phyloP scores from a whole-genome alignment of 2,113 vertebrate species.

The Todiramphus chloris region DNA sequence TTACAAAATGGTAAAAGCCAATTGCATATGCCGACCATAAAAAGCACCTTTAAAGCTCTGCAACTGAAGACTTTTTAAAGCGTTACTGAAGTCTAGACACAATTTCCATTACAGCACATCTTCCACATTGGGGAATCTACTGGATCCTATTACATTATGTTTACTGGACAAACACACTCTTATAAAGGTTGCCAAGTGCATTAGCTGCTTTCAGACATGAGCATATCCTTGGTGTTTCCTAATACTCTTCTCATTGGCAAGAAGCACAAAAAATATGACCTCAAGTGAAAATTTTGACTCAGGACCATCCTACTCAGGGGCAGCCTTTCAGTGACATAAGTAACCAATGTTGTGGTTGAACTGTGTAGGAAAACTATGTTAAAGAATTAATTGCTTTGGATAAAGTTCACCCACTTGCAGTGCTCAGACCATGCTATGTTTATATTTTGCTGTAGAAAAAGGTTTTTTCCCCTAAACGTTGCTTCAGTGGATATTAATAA shows the following conservation, averaged over 20 bases:
- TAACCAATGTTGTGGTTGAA: not conserved
- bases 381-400: not conserved
- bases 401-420: not conserved
- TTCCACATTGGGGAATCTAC: not conserved
- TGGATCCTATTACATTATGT: slow-evolving; percentile 18
- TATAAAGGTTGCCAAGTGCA: not conserved
- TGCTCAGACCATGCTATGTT: not conserved
- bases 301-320: not conserved
- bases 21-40: not conserved
- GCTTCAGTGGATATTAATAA: not conserved
- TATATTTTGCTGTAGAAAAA: not conserved
- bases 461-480: not conserved
- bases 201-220: not conserved
- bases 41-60: not conserved
- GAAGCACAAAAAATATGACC: not conserved
- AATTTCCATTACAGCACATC: slow-evolving; percentile 16
- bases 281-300: not conserved
- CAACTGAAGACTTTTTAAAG: not conserved
- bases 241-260: not conserved
- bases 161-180: slow-evolving; percentile 25
- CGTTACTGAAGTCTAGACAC: not conserved
- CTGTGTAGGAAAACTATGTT: not conserved
- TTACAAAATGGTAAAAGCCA: not conserved
- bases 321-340: not conserved
- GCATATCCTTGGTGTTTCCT: not conserved